phyloP scores from a whole-genome alignment of 2,113 vertebrate species.

The Sprattus sprattus region DNA sequence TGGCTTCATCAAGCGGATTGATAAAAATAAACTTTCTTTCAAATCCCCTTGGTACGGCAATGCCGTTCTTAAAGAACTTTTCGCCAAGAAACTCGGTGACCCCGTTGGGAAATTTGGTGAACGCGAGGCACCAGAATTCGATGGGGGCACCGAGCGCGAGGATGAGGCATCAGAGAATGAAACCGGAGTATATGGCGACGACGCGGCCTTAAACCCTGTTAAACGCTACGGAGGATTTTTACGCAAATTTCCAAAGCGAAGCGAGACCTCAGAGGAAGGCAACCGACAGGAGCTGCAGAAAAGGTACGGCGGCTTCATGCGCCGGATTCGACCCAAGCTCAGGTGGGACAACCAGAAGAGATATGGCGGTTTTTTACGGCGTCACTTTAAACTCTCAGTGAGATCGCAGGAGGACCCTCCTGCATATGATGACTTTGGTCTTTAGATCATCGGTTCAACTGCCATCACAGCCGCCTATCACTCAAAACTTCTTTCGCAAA shows the following conservation, averaged over 20 bases:
- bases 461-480: background rate
- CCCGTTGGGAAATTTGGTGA: conserved; percentile 65
- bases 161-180: conserved; percentile 46
- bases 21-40: conserved; percentile 76
- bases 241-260: conserved; percentile 82
- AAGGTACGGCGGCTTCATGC: conserved; percentile 94
- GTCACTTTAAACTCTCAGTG: conserved; percentile 89
- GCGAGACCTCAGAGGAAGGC: conserved; percentile 57
- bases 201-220: conserved; percentile 53
- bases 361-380: conserved; percentile 89
- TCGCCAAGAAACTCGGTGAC: conserved; percentile 67
- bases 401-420: conserved; percentile 87
- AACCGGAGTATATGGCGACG: conserved; percentile 42
- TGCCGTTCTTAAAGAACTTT: conserved; percentile 57
- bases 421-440: conserved; percentile 71
- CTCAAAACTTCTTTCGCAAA: conserved; percentile 54
- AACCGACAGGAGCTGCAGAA: conserved; percentile 85
- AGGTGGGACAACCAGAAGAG: conserved; percentile 95
- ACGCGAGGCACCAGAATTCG: conserved; percentile 48
- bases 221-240: conserved; percentile 87
- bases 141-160: conserved; percentile 47
- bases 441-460: conserved; percentile 58
- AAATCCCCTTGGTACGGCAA: conserved; percentile 68
- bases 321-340: conserved; percentile 90
- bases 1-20: conserved; percentile 80